A percentile compares a stretch with the other conserved stretches of the same genome.
Evolutionary conservation across 30 jellyfish, hydroid and myxozoan species (phyloP).

Genomic region (Clytia hemisphaerica): DNA sequence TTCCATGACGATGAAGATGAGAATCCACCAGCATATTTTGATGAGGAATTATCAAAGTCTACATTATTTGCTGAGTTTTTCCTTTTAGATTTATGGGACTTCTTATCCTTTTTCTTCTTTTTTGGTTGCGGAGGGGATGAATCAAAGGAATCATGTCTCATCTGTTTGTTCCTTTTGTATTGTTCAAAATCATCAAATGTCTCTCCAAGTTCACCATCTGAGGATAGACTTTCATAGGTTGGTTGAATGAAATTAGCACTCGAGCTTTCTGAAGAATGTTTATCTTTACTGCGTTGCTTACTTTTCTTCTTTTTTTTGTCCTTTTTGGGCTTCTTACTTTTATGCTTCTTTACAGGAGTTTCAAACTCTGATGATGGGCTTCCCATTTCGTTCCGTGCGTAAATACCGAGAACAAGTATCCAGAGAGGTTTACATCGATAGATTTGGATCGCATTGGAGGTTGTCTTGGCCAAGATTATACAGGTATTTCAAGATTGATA

Average conservation of each 20-base stretch:
- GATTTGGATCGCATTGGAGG: too few relatives aligned
- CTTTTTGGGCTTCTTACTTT: constrained; percentile 29
- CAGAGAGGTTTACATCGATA: too few relatives aligned
- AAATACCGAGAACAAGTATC: too few relatives aligned
- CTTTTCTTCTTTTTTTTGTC: constrained; percentile 35
- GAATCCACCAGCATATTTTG: constrained; percentile 5
- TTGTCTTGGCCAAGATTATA: too few relatives aligned
- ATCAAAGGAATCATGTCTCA: background rate
- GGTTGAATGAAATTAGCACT: too few relatives aligned
- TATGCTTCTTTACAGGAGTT: constrained; percentile 8
- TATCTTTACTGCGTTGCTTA: background rate
- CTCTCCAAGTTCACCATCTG: constrained; percentile 23
- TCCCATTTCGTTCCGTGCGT: too few relatives aligned
- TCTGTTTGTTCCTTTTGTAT: background rate
- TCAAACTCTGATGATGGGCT: constrained; percentile 23
- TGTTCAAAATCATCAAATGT: background rate
- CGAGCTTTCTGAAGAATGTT: background rate
- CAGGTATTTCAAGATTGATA: too few relatives aligned
- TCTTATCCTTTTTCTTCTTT: constrained; percentile 10
- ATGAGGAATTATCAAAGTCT: background rate
- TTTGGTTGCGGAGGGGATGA: background rate
- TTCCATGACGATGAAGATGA: too few relatives aligned
- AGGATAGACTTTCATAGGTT: constrained; percentile 25
- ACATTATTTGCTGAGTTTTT: background rate
- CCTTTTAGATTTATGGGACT: background rate